Base-by-base conservation (phyloP, 2,113 vertebrate species). In the Ariopsis seemanni region DNA sequence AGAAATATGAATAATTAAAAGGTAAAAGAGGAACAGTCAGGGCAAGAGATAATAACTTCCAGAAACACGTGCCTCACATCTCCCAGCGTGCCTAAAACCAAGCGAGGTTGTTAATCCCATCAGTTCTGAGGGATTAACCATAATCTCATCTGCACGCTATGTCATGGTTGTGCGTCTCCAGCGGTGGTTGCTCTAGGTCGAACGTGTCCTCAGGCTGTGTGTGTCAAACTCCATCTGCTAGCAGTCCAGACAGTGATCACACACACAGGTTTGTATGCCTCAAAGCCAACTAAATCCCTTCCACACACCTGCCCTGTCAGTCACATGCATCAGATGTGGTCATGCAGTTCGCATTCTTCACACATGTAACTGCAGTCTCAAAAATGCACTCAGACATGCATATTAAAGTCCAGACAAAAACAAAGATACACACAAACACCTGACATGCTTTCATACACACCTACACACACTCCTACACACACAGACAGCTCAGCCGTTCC, bases 81-180 rank as follows among this genome's bases (percentile, higher is more conserved):
- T 74, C 65, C 6, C 42, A 74, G 69, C 17, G 8, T 55, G 50
- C 50, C 27, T 42, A n/a, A 85, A 82, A 42, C 55, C 22, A 18
- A 83, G 62, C 30, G 30, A 86, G 48, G 80, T 52, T 79, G 80
- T 86, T 89, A 89, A 90, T 88, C 65, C 82, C 86, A 86, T 90
- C 83, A 90, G 14, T 84, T 84, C 71, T 84, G 30, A 89, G n/a
- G 80, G 80, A 86, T 86, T 84, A 86, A 9, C 25, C 53, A 10
- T 89, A 86, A 90, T 88, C 58, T 81, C 83, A 86, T 90, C 78
- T 84, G 72, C 71, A 82, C 86, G 50, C 85, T 88, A 52, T 86
- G 60, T 86, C 52, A 55, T 11, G 30, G 30, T 86, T 86, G 48
- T 60, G 12, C 62, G 62, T 82, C 88, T 84, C 81, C 48, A 42